These are phyloP conservation scores for Lamellibrachia satsuma DNA, from an alignment of 2,888 invertebrate species.

Conservation along the genomic window DNA sequence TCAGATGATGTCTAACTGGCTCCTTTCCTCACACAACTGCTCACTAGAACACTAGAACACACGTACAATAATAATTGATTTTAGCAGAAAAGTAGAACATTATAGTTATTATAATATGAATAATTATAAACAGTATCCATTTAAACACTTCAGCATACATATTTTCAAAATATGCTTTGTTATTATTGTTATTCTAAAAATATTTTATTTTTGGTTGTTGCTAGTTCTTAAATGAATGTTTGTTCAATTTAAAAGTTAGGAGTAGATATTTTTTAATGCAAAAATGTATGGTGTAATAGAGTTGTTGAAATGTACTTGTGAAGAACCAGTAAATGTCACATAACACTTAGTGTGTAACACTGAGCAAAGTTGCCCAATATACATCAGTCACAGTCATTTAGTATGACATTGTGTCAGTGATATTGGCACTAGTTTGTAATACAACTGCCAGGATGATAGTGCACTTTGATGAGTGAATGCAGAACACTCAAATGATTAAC, in stretches of 20 bases:
- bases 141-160: neutral
- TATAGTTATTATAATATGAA: neutral
- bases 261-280: neutral
- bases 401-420: neutral
- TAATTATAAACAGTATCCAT: neutral
- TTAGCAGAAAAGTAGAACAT: neutral
- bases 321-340: neutral
- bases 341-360: neutral
- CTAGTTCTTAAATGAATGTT: neutral
- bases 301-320: neutral
- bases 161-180: too few species aligned
- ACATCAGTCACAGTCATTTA: neutral
- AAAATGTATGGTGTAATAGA: neutral
- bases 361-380: neutral
- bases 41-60: neutral
- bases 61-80: neutral
- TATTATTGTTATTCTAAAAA: too few species aligned
- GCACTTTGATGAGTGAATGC: neutral
- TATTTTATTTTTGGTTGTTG: too few species aligned
- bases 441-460: neutral
- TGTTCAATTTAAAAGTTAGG: neutral
- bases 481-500: neutral
- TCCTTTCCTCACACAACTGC: neutral
- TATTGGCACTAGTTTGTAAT: slow-evolving; percentile 3
- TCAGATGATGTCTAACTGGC: neutral